These are phyloP conservation scores for Lepas anatifera DNA, from an alignment of 2,888 invertebrate genomes.

Conservation along the genomic window DNA sequence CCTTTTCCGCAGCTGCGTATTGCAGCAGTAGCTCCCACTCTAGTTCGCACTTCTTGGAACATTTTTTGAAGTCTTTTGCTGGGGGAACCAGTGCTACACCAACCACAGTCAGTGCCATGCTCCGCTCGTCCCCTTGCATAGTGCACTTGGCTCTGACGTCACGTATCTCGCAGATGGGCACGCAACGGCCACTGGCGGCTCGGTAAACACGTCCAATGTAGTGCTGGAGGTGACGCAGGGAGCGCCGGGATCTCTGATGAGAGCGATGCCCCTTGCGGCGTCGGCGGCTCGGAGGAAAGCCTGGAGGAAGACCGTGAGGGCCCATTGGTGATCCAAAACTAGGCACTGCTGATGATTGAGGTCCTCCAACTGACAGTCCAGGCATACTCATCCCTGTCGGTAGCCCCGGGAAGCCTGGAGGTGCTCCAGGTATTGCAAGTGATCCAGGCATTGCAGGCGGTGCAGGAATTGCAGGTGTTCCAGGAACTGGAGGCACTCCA, in stretches of 20 bases:
- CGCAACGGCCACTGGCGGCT: neutral
- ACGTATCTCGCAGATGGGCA: neutral
- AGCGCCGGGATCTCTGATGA: neutral
- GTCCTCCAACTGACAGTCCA: no score
- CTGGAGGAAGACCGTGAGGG: no score
- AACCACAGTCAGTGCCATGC: neutral
- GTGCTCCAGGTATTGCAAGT: no score
- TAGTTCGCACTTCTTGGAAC: neutral
- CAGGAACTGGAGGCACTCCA: no score
- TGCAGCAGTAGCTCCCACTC: conserved; percentile 7
- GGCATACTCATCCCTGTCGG: no score
- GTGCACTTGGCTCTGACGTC: neutral
- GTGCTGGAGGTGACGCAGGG: neutral
- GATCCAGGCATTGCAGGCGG: no score
- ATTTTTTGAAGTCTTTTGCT: neutral
- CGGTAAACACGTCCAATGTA: neutral
- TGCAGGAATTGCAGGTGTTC: no score
- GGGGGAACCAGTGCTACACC: neutral
- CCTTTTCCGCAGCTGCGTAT: neutral
- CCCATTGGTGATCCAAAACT: no score
- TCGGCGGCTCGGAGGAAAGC: no score
- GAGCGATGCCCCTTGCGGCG: neutral
- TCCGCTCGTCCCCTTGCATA: neutral
- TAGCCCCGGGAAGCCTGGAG: no score
- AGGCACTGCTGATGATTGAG: no score